Evolutionary conservation across 2,113 vertebrate genomes (phyloP).

Genomic region (Chaetura pelagica): DNA sequence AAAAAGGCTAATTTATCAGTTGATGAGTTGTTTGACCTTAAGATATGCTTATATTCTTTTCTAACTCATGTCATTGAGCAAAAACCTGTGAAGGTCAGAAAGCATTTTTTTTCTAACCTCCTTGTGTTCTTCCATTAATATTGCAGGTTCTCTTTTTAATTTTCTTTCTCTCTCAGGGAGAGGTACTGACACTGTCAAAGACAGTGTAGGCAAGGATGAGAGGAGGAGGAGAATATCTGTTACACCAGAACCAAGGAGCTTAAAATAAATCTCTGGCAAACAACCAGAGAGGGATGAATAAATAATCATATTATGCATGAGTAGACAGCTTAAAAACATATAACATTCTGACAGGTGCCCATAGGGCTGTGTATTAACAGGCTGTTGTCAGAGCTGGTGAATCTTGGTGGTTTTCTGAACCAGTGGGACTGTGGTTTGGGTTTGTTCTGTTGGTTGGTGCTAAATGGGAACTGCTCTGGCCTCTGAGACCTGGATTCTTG

Average conservation of each 20-base stretch:
- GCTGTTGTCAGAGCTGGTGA: slow-evolving; percentile 41
- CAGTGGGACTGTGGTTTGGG: neutral
- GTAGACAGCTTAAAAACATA: slow-evolving; percentile 46
- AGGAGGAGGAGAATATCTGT: neutral
- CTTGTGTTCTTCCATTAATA: slow-evolving; percentile 50
- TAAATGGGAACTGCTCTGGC: neutral
- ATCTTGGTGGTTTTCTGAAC: slow-evolving; percentile 7
- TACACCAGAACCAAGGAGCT: slow-evolving; percentile 3
- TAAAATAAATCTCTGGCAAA: slow-evolving; percentile 55
- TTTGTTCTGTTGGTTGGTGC: slow-evolving; percentile 13
- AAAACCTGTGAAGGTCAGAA: slow-evolving; percentile 57
- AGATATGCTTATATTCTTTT: slow-evolving; percentile 32
- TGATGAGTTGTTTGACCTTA: slow-evolving; percentile 35
- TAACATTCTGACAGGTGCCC: slow-evolving; percentile 41
- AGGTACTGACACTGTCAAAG: neutral
- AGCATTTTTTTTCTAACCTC: slow-evolving; percentile 9
- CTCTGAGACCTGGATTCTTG: neutral
- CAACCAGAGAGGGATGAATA: slow-evolving; percentile 19
- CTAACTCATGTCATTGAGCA: slow-evolving; percentile 31
- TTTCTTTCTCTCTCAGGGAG: neutral
- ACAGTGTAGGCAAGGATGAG: neutral
- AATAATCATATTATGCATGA: slow-evolving; percentile 61
- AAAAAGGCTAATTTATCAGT: slow-evolving; percentile 54
- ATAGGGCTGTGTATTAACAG: slow-evolving; percentile 45
- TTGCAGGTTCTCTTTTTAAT: neutral